phyloP scores from a whole-genome alignment of 2,113 vertebrate species.

The Antechinus flavipes region DNA sequence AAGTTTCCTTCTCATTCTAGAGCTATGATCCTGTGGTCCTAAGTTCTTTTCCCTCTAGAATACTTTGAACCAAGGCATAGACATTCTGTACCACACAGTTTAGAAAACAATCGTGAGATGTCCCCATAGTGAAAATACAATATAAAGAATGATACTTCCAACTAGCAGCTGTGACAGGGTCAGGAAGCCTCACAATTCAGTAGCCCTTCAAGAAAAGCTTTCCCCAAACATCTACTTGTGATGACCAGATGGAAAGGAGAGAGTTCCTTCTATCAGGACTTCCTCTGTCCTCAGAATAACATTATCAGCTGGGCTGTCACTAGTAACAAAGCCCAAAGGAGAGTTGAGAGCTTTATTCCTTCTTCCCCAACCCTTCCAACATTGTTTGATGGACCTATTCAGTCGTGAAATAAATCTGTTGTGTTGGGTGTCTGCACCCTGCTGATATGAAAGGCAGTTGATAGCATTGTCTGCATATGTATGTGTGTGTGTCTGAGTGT shows the following conservation, averaged over 20 bases:
- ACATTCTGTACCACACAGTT: background rate
- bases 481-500: background rate
- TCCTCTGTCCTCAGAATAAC: conserved; percentile 52
- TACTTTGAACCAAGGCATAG: background rate
- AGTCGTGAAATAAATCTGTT: conserved; percentile 55
- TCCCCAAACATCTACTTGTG: conserved; percentile 50
- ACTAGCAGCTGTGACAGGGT: conserved; percentile 47
- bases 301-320: conserved; percentile 64
- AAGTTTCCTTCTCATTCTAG: background rate
- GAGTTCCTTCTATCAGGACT: conserved; percentile 25
- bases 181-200: conserved; percentile 30
- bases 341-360: conserved; percentile 71
- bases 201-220: conserved; percentile 41
- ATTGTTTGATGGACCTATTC: conserved; percentile 70
- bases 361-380: conserved; percentile 11
- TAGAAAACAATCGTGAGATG: conserved; percentile 40
- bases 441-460: conserved; percentile 71
- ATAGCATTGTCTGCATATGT: conserved; percentile 39
- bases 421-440: conserved; percentile 62
- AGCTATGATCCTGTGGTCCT: background rate
- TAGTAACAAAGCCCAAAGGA: conserved; percentile 67
- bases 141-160: conserved; percentile 24
- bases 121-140: background rate
- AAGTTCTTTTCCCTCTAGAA: background rate
- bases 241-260: conserved; percentile 39